Evolutionary conservation across 2,113 vertebrate species (phyloP), one percentile per base, ranked within the genome.

Genomic region (Pampusana beccarii): DNA sequence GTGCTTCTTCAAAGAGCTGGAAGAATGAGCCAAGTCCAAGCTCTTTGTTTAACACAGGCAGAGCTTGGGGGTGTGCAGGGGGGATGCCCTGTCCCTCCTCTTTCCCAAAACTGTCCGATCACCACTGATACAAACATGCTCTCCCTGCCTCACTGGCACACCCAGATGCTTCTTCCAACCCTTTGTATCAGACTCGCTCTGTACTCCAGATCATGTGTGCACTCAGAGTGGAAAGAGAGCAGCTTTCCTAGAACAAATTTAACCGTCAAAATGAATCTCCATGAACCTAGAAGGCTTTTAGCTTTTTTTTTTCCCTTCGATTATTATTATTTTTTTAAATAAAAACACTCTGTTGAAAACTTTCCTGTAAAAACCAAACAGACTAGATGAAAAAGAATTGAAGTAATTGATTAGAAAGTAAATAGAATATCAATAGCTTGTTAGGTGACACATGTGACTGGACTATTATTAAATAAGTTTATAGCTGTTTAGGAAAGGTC

Each of bases 191-290:
- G 67, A 24, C 5, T 58, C 36, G 19, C 29, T 62, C 53, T 64
- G 21, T 26, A 42, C 38, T 92, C 44, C 38, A 6, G 13, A 33
- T 12, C 0, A 0, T 1, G 3, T 9, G 8, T 40, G 42, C 61
- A 3, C 44, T 8, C 29, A 44, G 33, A 66, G 13, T 1, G 5
- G 62, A 48, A 65, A 56, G 48, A 62, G 42, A 86, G 10, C 21
- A 69, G 6, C 11, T 48, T 36, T 42, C 26, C 34, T 40, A 7
- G 14, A 26, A 70, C 26, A 61, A 57, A 40, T 44, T 60, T 69
- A 38, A 64, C 12, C 16, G 65, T 60, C 38, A 54, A 77, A 79
- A 24, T 2, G 1, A 48, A 69, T 29, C 16, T 34, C 26, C 10
- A 13, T n/a, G 13, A 78, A 54, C 58, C 50, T 1, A 73, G 42